These are phyloP conservation scores for Ammodytes marinus DNA, from an alignment of 2,113 vertebrate genomes.

Conservation along the genomic window DNA sequence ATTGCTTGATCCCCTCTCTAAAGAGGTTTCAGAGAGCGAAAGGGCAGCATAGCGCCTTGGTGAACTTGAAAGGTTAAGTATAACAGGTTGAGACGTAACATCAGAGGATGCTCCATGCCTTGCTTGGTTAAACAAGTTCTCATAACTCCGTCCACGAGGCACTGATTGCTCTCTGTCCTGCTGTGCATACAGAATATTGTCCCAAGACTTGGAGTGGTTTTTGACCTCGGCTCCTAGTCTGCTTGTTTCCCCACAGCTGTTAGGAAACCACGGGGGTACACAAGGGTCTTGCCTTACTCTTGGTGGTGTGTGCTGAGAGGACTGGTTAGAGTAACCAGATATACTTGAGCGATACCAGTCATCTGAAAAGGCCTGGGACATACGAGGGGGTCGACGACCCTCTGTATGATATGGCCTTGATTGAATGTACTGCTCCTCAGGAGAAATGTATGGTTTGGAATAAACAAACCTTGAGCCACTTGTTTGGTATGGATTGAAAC, in stretches of 20 bases:
- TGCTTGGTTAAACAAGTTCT: slow-evolving; percentile 90
- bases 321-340: slow-evolving; percentile 83
- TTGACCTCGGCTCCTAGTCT: slow-evolving; percentile 88
- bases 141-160: slow-evolving; percentile 92
- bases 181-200: slow-evolving; percentile 91
- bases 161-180: slow-evolving; percentile 87
- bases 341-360: slow-evolving; percentile 90
- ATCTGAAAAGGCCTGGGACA: slow-evolving; percentile 85
- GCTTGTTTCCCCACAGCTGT: slow-evolving; percentile 81
- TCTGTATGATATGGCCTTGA: slow-evolving; percentile 83
- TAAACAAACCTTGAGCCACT: slow-evolving; percentile 84
- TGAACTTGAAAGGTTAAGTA: slow-evolving; percentile 96
- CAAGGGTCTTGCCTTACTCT: slow-evolving; percentile 78
- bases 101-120: slow-evolving; percentile 85
- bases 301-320: slow-evolving; percentile 82
- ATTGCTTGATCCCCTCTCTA: slow-evolving; percentile 86
- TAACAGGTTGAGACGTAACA: slow-evolving; percentile 88
- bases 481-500: slow-evolving; percentile 81
- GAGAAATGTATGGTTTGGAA: slow-evolving; percentile 85
- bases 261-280: slow-evolving; percentile 86
- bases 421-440: slow-evolving; percentile 86
- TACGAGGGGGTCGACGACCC: slow-evolving; percentile 81
- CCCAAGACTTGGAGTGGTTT: slow-evolving; percentile 96
- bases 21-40: slow-evolving; percentile 93
- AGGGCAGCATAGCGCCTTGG: slow-evolving; percentile 94